phyloP scores from a whole-genome alignment of 1,140 invertebrate species.

The Micrasema longulum region DNA sequence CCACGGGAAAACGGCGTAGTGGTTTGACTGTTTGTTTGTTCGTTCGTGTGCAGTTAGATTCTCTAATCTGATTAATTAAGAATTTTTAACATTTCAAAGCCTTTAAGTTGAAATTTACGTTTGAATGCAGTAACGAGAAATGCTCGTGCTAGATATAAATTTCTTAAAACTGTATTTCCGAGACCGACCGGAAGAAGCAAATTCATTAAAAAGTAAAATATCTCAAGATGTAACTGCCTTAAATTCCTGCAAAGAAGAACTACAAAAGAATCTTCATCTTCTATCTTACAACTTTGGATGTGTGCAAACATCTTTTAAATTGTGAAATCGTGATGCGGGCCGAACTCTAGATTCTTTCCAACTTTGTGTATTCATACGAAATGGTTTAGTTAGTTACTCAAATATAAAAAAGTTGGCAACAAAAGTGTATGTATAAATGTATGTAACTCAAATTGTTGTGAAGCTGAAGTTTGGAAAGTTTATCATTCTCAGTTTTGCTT shows the following conservation, averaged over 20 bases:
- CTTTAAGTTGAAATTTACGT: too few relatives aligned
- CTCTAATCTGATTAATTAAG: too few relatives aligned
- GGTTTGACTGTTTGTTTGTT: too few relatives aligned
- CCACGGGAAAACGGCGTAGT: too few relatives aligned
- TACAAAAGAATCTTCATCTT: slow-evolving; percentile 48
- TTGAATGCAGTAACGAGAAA: too few relatives aligned
- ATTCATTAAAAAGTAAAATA: slow-evolving; percentile 43
- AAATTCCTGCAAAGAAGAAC: slow-evolving; percentile 30
- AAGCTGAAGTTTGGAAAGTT: slow-evolving; percentile 22
- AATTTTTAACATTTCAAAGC: too few relatives aligned
- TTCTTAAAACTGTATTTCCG: too few relatives aligned
- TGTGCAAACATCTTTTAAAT: slow-evolving; percentile 49
- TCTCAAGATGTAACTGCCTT: slow-evolving; percentile 4
- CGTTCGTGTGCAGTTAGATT: too few relatives aligned
- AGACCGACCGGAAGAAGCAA: too few relatives aligned
- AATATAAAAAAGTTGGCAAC: slow-evolving; percentile 40
- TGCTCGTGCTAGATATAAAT: too few relatives aligned
- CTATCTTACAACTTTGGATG: slow-evolving; percentile 43
- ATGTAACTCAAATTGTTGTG: slow-evolving; percentile 31
- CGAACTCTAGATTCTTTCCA: slow-evolving; percentile 20
- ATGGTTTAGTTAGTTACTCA: slow-evolving; percentile 46
- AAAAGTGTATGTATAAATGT: slow-evolving; percentile 33
- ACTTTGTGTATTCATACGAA: slow-evolving; percentile 43
- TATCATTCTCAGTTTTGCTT: slow-evolving; percentile 21
- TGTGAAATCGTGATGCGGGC: slow-evolving; percentile 50